phyloP scores from a whole-genome alignment of 2,888 invertebrate genomes.

The Tribolium freemani region DNA sequence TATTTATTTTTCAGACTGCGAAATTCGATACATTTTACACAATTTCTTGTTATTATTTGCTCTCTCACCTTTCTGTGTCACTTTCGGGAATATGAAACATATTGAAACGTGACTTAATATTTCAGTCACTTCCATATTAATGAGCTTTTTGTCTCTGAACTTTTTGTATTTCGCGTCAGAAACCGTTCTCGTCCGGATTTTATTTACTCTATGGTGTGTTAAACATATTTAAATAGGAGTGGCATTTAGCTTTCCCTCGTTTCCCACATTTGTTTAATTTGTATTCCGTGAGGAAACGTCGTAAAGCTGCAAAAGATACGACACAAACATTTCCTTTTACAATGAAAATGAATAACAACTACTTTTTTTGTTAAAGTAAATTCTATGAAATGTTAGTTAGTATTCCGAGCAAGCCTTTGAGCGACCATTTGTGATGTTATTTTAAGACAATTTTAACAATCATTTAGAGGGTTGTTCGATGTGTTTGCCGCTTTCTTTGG shows the following conservation, averaged over 20 bases:
- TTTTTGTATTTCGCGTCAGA: background rate
- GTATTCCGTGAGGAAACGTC: slow-evolving; percentile 23
- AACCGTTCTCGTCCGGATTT: background rate
- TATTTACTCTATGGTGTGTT: slow-evolving; percentile 5
- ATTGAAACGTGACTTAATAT: no score
- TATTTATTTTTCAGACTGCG: no score
- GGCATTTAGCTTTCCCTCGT: background rate
- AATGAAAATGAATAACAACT: slow-evolving; percentile 27
- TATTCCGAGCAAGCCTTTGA: slow-evolving; percentile 4
- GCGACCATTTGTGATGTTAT: background rate
- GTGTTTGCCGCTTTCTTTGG: slow-evolving; percentile 2
- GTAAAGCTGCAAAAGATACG: slow-evolving; percentile 25
- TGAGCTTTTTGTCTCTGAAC: no score
- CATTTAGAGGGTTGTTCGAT: background rate
- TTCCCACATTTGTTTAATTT: slow-evolving; percentile 12
- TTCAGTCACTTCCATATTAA: no score
- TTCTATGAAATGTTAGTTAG: background rate
- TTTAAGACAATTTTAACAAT: slow-evolving; percentile 17
- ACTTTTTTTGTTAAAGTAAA: slow-evolving; percentile 11
- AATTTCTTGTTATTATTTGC: background rate
- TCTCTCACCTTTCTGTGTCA: no score
- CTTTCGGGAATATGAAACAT: no score
- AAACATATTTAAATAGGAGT: slow-evolving; percentile 3
- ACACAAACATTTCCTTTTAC: slow-evolving; percentile 28
- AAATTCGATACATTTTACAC: background rate